Evolutionary conservation across 1,140 invertebrate species (phyloP), one percentile per base, ranked within the genome.

Genomic region (Heliconius hermathena): DNA sequence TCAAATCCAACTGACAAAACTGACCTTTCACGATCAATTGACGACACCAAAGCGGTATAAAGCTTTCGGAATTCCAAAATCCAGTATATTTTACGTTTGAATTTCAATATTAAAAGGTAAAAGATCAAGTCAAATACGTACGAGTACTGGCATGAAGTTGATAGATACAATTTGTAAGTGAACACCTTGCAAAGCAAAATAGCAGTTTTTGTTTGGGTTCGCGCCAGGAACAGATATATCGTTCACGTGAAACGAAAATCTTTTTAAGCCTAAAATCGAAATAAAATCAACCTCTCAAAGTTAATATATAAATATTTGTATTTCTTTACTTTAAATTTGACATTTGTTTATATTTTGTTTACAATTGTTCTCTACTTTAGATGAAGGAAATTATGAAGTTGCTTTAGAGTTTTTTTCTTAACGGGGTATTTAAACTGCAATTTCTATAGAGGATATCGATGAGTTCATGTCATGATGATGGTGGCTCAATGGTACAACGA

Each of bases 81-180:
- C 60, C 60, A 66, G 60, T 66, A 6, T 66, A 66, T 66, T 66
- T 66, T 29, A 29, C 60, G 13, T 66, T 66, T 26, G 60, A 66
- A 1, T 66, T 66, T 66, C 60, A 66, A 66, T 66, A 66, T 66
- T 66, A 66, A 66, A 66, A 66, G 60, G 60, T 29, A 66, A 29
- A 66, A 66, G 60, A 66, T 66, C 60, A 66, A 66, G 60, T 66
- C 54, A 22, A 60, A 76, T 76, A 70, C n/a, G 70, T 41, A 36
- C 33, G 33, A 36, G 5, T 36, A 33, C 29, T 66, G 66, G 74
- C 60, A 76, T 76, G 74, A 76, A 70, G 74, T 76, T 76, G 74
- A 76, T 76, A 76, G 60, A 76, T 76, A 76, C 74, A 76, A 76
- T 76, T 76, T 76, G 74, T 76, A 66, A 66, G 26, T 29, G 60